Conservation (phyloP, 1,140 invertebrate genomes). For the Dolichoris vasculosae region DNA sequence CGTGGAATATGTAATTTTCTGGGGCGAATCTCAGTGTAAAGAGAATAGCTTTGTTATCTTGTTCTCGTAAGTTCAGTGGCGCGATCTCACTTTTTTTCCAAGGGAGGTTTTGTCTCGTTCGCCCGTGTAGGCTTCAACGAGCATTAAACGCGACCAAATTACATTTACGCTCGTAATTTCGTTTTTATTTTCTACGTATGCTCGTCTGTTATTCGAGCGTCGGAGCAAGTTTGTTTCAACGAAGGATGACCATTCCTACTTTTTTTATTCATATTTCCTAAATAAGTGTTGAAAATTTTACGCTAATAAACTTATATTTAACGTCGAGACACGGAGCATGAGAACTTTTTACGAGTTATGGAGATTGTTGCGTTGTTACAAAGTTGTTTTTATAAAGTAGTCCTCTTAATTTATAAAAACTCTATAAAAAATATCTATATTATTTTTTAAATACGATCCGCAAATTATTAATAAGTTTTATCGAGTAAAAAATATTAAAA, state of each 20-base stretch:
- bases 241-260: background rate
- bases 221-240: background rate
- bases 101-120: background rate
- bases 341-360: background rate
- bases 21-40: conserved; percentile 43
- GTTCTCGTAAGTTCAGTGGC: conserved; percentile 42
- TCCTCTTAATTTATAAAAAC: background rate
- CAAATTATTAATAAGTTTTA: no score
- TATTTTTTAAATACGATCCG: background rate
- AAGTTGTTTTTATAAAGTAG: conserved; percentile 1
- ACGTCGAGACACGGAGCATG: background rate
- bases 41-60: conserved; percentile 54
- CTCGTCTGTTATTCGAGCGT: background rate
- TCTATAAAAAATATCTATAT: background rate
- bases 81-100: conserved; percentile 31
- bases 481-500: no score
- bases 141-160: conserved; percentile 28
- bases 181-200: background rate
- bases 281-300: background rate
- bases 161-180: conserved; percentile 11
- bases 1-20: conserved; percentile 47
- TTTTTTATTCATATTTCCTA: conserved; percentile 9
- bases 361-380: background rate
- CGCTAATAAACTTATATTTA: conserved; percentile 11
- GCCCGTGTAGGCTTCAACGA: conserved; percentile 19